Evolutionary conservation across 1,140 invertebrate genomes (phyloP).

Genomic region (Sesamia nonagrioides): DNA sequence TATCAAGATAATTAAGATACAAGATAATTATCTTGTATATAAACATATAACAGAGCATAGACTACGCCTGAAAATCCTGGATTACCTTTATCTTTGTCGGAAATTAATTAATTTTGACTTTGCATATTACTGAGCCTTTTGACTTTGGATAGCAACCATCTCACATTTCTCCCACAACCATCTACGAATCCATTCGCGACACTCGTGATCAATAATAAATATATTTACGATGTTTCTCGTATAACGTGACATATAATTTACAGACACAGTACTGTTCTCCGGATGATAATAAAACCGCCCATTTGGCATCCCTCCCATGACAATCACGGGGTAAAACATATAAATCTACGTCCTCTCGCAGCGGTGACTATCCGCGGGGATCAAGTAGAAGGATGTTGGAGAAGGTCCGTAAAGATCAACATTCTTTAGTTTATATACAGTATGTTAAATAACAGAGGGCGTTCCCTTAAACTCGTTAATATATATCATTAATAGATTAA

Average conservation of each 20-base stretch:
- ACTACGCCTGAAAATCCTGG: too few relatives aligned
- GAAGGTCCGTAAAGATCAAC: not conserved
- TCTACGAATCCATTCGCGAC: too few relatives aligned
- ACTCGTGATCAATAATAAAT: not conserved
- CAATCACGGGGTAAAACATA: conserved; percentile 41
- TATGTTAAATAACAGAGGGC: too few relatives aligned
- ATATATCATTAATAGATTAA: too few relatives aligned
- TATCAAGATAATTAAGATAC: too few relatives aligned
- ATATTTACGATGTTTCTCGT: conserved; percentile 7
- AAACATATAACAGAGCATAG: too few relatives aligned
- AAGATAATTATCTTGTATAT: too few relatives aligned
- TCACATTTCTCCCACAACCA: not conserved
- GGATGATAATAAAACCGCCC: conserved; percentile 39
- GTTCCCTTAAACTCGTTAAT: too few relatives aligned
- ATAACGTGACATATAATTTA: conserved; percentile 17
- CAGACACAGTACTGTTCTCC: not conserved
- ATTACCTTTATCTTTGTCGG: too few relatives aligned
- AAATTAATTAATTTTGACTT: too few relatives aligned
- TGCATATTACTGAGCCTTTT: too few relatives aligned
- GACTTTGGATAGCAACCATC: too few relatives aligned
- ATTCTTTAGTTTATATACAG: not conserved
- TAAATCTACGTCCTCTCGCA: conserved; percentile 39
- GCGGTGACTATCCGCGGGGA: not conserved
- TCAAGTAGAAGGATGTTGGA: not conserved
- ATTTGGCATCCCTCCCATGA: conserved; percentile 46